Conservation (phyloP, 2,797 vertebrate species). For the Odontamblyopus rebecca region DNA sequence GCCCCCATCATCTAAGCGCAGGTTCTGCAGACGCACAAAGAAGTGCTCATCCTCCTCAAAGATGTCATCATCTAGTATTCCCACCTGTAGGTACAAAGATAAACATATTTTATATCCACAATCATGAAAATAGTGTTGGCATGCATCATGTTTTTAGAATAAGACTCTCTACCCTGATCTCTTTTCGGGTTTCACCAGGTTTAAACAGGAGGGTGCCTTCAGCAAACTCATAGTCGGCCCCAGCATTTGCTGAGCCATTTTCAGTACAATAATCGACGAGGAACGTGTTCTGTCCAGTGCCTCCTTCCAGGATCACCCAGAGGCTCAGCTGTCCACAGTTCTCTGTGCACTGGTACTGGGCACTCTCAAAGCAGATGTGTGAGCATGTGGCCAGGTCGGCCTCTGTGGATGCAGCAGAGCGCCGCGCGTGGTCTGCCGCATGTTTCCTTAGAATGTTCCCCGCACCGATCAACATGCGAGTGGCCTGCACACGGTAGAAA, state of each 20-base stretch:
- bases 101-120: neutral
- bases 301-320: slow-evolving; percentile 81
- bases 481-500: slow-evolving; percentile 94
- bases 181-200: slow-evolving; percentile 88
- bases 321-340: slow-evolving; percentile 84
- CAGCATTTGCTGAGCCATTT: slow-evolving; percentile 91
- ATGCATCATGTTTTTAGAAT: neutral
- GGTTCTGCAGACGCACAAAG: slow-evolving; percentile 86
- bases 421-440: slow-evolving; percentile 76
- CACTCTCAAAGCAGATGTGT: slow-evolving; percentile 86
- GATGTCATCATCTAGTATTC: slow-evolving; percentile 93
- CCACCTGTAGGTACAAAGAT: slow-evolving; percentile 66
- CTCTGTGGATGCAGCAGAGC: neutral
- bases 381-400: slow-evolving; percentile 72
- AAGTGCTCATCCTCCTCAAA: slow-evolving; percentile 96
- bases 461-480: slow-evolving; percentile 89
- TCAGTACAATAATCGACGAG: slow-evolving; percentile 94
- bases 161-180: slow-evolving; percentile 78
- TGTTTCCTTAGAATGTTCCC: slow-evolving; percentile 91
- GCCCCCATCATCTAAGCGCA: slow-evolving; percentile 85
- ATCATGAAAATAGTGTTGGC: neutral
- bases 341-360: slow-evolving; percentile 91
- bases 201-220: slow-evolving; percentile 92
- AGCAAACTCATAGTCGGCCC: slow-evolving; percentile 82
- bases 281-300: slow-evolving; percentile 85